Evolutionary conservation across 2,113 vertebrate species (phyloP), one percentile per base, ranked within the genome.

Genomic region (human): DNA sequence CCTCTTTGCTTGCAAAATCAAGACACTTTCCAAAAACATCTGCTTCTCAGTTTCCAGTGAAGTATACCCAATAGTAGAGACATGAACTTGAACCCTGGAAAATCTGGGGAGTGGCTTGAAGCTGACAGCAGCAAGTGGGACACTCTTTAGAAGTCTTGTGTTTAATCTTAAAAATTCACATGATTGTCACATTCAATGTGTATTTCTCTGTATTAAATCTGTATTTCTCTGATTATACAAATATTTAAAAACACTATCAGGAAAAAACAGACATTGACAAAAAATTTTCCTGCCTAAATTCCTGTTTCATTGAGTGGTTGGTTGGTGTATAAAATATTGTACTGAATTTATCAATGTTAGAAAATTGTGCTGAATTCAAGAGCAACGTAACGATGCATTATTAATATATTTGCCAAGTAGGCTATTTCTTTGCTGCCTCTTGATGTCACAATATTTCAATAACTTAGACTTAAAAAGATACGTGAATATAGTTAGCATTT

Each of bases 161-260:
- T 40, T 89, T 73, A 55, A 50, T 48, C 48, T 57, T 73, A 52
- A 81, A 70, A 92, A n/a, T 82, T 50, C 23, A 16, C 5, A 18
- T 66, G 12, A 40, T 48, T 91, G 25, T 91, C 86, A 70, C 16
- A 85, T 91, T 13, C 40, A 96, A 48, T 94, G 9, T 75, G 32
- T 45, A 55, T 88, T 80, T 91, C 40, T 52, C 32, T 85, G 18
- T 64, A 64, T 83, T 43, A 9, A 2, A 43, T 92, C 10, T 75
- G n/a, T 45, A 48, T 88, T 80, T 91, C 40, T 52, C n/a, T 85
- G 16, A 22, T 48, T 87, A 38, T 57, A 78, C 75, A 87, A 92
- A 85, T 85, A 76, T 68, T 96, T 95, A 76, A 75, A 89, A 89
- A 89, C 38, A 64, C 10, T 50, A 18, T 61, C 18, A 85, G 48